These are phyloP conservation scores for Melanotaenia nigrans DNA, from an alignment of 2,797 vertebrate genomes.

Conservation along the genomic window DNA sequence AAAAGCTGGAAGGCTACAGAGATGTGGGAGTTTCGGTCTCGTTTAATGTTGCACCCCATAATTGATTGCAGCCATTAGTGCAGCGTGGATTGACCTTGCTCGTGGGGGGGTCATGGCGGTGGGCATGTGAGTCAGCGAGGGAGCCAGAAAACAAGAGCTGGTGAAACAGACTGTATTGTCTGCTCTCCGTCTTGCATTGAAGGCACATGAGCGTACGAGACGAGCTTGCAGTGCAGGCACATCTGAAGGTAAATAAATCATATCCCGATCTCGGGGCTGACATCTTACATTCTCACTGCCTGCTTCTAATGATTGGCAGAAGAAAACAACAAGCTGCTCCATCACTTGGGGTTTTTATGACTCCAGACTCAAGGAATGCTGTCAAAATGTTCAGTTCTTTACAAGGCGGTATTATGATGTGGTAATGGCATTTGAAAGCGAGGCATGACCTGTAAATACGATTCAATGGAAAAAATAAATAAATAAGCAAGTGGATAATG, in stretches of 20 bases:
- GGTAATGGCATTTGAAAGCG: conserved; percentile 30
- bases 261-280: conserved; percentile 35
- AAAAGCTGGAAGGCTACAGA: conserved; percentile 37
- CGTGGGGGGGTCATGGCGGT: conserved; percentile 3
- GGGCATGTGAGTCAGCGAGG: conserved; percentile 26
- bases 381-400: conserved; percentile 38
- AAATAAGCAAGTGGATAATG: conserved; percentile 25
- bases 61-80: conserved; percentile 75
- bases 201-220: conserved; percentile 8
- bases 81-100: conserved; percentile 65
- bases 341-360: conserved; percentile 22
- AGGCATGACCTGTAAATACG: conserved; percentile 36
- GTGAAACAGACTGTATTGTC: conserved; percentile 24
- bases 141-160: not conserved
- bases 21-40: conserved; percentile 53
- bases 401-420: conserved; percentile 18
- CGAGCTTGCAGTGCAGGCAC: conserved; percentile 8
- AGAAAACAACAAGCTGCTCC: conserved; percentile 34
- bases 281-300: conserved; percentile 54
- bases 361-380: conserved; percentile 51
- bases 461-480: conserved; percentile 9
- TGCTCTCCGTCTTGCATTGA: not conserved
- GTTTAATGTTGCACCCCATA: conserved; percentile 59
- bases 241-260: conserved; percentile 68
- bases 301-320: conserved; percentile 55